phyloP scores from a whole-genome alignment of 2,888 invertebrate genomes.

The Serrognathus titanus region DNA sequence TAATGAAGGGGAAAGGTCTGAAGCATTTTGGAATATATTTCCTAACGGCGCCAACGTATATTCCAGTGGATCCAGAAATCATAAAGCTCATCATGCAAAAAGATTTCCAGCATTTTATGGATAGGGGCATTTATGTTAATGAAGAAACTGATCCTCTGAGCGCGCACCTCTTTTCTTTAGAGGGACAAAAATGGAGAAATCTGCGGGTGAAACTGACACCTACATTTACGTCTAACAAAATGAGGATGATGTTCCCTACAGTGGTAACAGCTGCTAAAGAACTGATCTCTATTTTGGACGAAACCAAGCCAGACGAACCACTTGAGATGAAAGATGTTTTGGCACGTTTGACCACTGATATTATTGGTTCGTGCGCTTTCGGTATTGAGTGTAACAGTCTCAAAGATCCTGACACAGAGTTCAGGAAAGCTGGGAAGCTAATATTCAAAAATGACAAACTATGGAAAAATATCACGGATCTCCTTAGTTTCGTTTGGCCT shows the following conservation, averaged over 20 bases:
- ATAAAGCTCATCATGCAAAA: constrained; percentile 52
- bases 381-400: constrained; percentile 57
- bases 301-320: neutral
- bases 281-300: constrained; percentile 44
- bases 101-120: constrained; percentile 58
- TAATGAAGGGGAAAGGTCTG: constrained; percentile 24
- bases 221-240: constrained; percentile 60
- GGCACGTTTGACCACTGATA: constrained; percentile 56
- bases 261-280: constrained; percentile 54
- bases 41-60: constrained; percentile 49
- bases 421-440: constrained; percentile 31
- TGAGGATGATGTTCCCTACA: constrained; percentile 59
- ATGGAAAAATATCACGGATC: too few relatives aligned
- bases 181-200: constrained; percentile 57
- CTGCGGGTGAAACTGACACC: constrained; percentile 59
- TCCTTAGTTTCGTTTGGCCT: too few relatives aligned
- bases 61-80: constrained; percentile 49
- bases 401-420: constrained; percentile 51
- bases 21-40: constrained; percentile 52
- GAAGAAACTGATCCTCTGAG: constrained; percentile 56
- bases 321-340: constrained; percentile 47
- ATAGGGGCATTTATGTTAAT: constrained; percentile 57
- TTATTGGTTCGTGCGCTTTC: constrained; percentile 57
- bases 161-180: constrained; percentile 54
- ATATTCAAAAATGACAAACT: constrained; percentile 20